phyloP scores from a whole-genome alignment of 2,888 invertebrate species.

The Aleiodes testaceus region DNA sequence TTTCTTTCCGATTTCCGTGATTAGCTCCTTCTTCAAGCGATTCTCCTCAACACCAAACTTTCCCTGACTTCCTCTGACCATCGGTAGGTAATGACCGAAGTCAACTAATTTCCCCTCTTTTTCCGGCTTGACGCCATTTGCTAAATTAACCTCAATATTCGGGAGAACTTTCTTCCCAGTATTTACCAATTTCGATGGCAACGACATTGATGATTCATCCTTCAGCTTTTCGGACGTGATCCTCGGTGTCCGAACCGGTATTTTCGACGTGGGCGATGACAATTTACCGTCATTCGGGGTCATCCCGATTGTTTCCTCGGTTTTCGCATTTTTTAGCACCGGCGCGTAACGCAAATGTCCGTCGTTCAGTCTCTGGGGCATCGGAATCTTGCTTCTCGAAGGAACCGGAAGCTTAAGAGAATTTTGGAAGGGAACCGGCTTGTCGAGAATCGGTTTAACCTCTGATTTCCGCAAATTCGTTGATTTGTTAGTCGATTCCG shows the following conservation, averaged over 20 bases:
- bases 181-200: too few relatives aligned
- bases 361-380: too few relatives aligned
- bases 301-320: not conserved
- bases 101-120: constrained; percentile 60
- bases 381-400: too few relatives aligned
- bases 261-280: constrained; percentile 7
- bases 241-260: not conserved
- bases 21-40: constrained; percentile 39
- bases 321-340: not conserved
- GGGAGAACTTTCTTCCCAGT: too few relatives aligned
- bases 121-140: constrained; percentile 59
- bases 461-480: not conserved
- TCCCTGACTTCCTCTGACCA: constrained; percentile 51
- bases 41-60: constrained; percentile 45
- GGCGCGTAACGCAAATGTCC: too few relatives aligned
- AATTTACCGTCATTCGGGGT: constrained; percentile 24
- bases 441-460: too few relatives aligned
- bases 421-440: too few relatives aligned
- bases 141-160: not conserved
- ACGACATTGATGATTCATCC: not conserved
- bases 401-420: too few relatives aligned
- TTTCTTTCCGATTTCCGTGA: constrained; percentile 38
- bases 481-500: too few relatives aligned
- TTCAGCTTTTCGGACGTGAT: not conserved
- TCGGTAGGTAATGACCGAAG: constrained; percentile 57